Base-by-base conservation (phyloP, 1,140 invertebrate genomes). In the Aricia agestis region DNA sequence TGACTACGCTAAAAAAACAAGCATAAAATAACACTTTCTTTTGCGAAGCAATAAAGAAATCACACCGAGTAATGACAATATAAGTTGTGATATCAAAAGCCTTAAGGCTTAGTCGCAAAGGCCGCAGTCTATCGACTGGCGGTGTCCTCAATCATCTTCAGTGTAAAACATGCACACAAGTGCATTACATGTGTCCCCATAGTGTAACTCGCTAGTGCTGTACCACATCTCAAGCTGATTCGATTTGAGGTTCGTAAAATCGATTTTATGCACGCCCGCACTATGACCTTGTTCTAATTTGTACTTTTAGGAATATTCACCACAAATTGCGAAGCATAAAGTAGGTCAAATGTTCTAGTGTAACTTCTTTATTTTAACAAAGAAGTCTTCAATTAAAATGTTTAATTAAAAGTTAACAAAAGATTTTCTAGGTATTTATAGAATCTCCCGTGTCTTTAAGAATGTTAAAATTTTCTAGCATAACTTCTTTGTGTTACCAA, bases 121-220 rank as follows among this genome's bases (percentile, higher is more conserved):
- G 45, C 13, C 45, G 13, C 45, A 52, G 1, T 13, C 45, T 13
- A 52, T 52, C 45, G 45, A 13, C 9, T 52, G 11, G 45, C 11
- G 45, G 11, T 15, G 45, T 52, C 45, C 45, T 52, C 45, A 13
- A 52, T 52, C 45, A 79, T 82, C 79, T 84, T 83, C 77, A 78
- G 81, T 82, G 76, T 88, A 77, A 88, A 90, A 87, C 83, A 88
- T 87, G 83, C 83, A 88, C 80, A 83, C 75, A 72, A 77, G 85
- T 77, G 82, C 79, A 74, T 58, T 77, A 77, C 81, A 74, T 52
- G 65, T 61, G 42, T 67, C 42, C 57, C 9, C 57, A 36, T 31
- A 66, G 65, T 17, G 57, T 31, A n/a, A 42, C 58, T 69, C 52
- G 68, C 57, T 61, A 74, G 67, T 77, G 71, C 69, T 70, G 70